Base-by-base conservation (phyloP, 2,113 vertebrate genomes). In the Brachyhypopomus gauderio region DNA sequence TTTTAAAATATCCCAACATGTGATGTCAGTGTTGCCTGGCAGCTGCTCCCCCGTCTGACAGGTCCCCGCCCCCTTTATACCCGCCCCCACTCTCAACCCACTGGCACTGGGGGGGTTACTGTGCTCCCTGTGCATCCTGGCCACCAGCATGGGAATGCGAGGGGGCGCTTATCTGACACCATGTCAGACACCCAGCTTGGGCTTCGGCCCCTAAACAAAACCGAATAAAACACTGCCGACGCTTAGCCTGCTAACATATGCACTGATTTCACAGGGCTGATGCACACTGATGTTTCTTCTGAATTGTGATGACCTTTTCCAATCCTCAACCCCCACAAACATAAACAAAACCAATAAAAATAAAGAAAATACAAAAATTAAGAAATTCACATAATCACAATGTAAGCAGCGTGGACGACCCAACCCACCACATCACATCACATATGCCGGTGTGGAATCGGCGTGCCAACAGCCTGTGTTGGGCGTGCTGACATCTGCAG, bases 1-100 rank as follows among this genome's bases (percentile, higher is more conserved):
- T 95, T 96, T 95, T 93, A 97, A 97, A 96, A 91, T 92, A 94
- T 93, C 92, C 91, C 89, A 89, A 93, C 88, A 82, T 86, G 90
- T 92, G 91, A 93, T 94, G 94, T 95, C 95, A 95, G 94, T 91
- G 91, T 91, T 94, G 93, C 38, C 91, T 94, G 95, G 92, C 90
- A 94, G 95, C 96, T 95, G 96, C 93, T 94, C 91, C 56, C 88
- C 67, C 60, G 66, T 79, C 79, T 86, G 72, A 77, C 85, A 82
- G 72, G 84, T 82, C 84, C 63, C 72, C 87, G 85, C 85, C 85
- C 82, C 76, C 75, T 77, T 27, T 3, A 8, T 27, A n/a, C 9
- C 64, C 56, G 48, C 64, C 63, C 48, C 63, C 12, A 27, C 5
- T 55, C 30, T 19, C 5, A 70, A 14, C 64, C 52, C 77, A 52